A percentile compares a stretch with the other conserved stretches of the same genome.
phyloP scores from a whole-genome alignment of 2,113 vertebrate species.

The Platichthys flesus region DNA sequence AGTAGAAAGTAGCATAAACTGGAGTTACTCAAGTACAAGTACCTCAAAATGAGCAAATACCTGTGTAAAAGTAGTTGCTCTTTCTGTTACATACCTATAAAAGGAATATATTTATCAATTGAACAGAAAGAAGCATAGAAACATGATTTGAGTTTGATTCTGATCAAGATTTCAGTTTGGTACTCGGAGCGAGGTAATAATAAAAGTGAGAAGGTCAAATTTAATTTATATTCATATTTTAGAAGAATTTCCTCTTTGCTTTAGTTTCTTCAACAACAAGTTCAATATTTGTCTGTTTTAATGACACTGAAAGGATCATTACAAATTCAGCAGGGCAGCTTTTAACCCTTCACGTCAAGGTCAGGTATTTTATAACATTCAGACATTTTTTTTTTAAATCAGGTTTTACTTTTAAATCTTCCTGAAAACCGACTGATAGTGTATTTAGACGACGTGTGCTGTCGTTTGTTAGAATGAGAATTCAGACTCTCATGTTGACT shows the following conservation, averaged over 20 bases:
- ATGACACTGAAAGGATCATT: neutral
- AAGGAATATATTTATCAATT: neutral
- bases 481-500: neutral
- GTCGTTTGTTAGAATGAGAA: slow-evolving; percentile 3
- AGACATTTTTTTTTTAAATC: too few species aligned
- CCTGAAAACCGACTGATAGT: too few species aligned
- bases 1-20: neutral
- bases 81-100: too few species aligned
- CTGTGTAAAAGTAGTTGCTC: neutral
- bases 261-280: neutral
- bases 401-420: too few species aligned
- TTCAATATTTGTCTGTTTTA: neutral
- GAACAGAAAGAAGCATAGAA: neutral
- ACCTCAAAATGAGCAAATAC: neutral
- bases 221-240: neutral
- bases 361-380: too few species aligned
- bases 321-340: neutral
- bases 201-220: neutral
- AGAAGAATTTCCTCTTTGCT: neutral
- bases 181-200: neutral
- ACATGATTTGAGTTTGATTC: too few species aligned
- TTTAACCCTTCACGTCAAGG: too few species aligned
- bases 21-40: neutral
- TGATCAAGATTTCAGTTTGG: neutral
- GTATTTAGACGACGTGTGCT: neutral